Conservation (phyloP, 1,140 invertebrate species). For the Kradibia gibbosae region DNA sequence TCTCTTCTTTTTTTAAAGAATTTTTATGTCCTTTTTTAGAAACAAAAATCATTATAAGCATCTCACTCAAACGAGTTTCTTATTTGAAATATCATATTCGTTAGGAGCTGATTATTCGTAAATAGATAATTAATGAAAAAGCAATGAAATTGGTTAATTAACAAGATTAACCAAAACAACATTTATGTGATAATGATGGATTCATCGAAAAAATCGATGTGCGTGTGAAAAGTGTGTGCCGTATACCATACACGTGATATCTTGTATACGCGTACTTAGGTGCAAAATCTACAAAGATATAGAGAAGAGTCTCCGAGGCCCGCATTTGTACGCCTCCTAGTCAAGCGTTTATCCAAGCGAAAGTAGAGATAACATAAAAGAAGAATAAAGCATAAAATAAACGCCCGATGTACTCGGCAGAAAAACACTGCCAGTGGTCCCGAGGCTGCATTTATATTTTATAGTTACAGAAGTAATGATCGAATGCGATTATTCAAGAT, state of each 20-base stretch:
- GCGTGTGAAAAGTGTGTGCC: conserved; percentile 25
- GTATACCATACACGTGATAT: neutral
- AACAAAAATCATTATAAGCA: neutral
- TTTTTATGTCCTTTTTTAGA: neutral
- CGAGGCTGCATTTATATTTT: conserved; percentile 19
- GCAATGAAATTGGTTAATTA: conserved; percentile 16
- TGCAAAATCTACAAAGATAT: conserved; percentile 5
- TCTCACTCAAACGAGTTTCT: neutral
- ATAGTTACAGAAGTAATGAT: neutral
- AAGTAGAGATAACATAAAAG: conserved; percentile 18
- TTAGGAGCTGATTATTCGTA: neutral
- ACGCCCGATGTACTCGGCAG: conserved; percentile 29
- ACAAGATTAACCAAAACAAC: conserved; percentile 41
- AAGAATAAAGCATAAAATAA: neutral
- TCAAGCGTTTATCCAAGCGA: conserved; percentile 43
- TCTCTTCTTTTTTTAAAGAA: too few relatives aligned
- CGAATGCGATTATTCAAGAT: conserved; percentile 11
- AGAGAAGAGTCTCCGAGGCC: conserved; percentile 8
- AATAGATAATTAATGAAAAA: conserved; percentile 18
- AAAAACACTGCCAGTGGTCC: conserved; percentile 39
- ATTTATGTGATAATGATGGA: conserved; percentile 47
- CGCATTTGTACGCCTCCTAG: conserved; percentile 26
- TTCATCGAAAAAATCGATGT: conserved; percentile 28
- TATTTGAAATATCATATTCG: neutral
- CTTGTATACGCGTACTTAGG: conserved; percentile 22